Base-by-base conservation (phyloP, 2,797 vertebrate species). In the Scolopax rusticola region DNA sequence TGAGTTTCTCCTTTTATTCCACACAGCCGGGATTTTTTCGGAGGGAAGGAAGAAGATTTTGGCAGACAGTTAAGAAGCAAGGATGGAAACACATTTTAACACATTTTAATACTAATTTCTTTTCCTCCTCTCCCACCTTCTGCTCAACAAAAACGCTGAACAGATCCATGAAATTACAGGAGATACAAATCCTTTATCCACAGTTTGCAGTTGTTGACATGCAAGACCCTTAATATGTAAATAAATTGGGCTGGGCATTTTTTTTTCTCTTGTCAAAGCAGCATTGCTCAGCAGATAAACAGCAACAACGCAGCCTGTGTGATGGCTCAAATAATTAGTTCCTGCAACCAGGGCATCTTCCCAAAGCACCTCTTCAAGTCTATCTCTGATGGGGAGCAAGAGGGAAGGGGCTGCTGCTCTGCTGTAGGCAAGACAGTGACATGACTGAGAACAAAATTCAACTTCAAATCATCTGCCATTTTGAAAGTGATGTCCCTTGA, bases 111-210 rank as follows among this genome's bases (percentile, higher is more conserved):
- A 84, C 57, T 93, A 47, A 93, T 87, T 94, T 95, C 80, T 18
- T 68, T 79, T 41, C 24, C 32, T 89, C 36, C 40, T 71, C 64
- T 84, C 69, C 23, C 82, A 69, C 45, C 83, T 89, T 60, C 92
- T 95, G 70, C 36, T 84, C 86, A 91, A 92, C 75, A 90, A 84
- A 96, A 56, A 48, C 83, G 83, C 47, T 85, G 84, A 97, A 94
- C 21, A 93, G 69, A 53, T 71, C 85, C 96, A 91, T 97, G 95
- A 98, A 97, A 97, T 97, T 95, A 91, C 38, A 89, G 70, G 74
- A 97, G 94, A 97, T 96, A 86, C 74, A 97, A 97, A 97, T 97
- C 90, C 94, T 94, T 98, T 98, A 98, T 98, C 97, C 97, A 54
- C 90, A 89, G 86, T 87, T 95, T 96, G 95, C 98, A 98, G 97